Base-by-base conservation (phyloP, 2,113 vertebrate genomes). In the Brienomyrus brachyistius region DNA sequence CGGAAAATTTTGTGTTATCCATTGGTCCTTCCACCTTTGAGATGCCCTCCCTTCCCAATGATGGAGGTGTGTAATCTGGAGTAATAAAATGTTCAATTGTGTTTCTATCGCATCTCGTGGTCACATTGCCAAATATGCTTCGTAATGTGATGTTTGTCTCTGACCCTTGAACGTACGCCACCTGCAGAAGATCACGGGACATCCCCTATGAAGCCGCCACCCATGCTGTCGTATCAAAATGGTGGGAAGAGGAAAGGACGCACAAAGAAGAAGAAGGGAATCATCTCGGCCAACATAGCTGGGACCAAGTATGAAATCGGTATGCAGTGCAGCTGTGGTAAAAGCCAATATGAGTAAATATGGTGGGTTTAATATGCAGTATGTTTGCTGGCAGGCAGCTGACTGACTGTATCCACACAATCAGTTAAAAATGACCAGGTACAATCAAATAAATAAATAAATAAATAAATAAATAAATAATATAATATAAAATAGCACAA, bases 231-330 rank as follows among this genome's bases (percentile, higher is more conserved):
- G 87, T 98, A 96, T 94, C 95, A 97, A 93, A 96, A 94, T 92
- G 96, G 95, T 31, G 97, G 96, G 91, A 98, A 97, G 94, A 97
- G 97, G 93, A 98, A 98, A 95, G 95, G 95, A 88, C 96, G 94
- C 93, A 96, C 95, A 93, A 99, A 99, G 95, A 99, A 97, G 94
- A 97, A 98, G 93, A 97, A 98, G 93, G 97, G 96, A 91, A 92
- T 93, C 40, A 99, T 99, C 94, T 96, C 96, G 21, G 97, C 97
- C 90, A 99, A 99, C 88, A 95, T 99, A 0, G 94, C 96, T 59
- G 98, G 98, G 93, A 99, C 98, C 90, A 99, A 99, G 96, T 99
- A 99, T 92, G 98, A 99, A 95, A 99, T 99, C 31, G 98, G 98
- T 99, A 98, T 13, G 85, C 56, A 35, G 51, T 59, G 80, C 74